Evolutionary conservation across 2,113 vertebrate genomes (phyloP).

Genomic region (Chloebia gouldiae): DNA sequence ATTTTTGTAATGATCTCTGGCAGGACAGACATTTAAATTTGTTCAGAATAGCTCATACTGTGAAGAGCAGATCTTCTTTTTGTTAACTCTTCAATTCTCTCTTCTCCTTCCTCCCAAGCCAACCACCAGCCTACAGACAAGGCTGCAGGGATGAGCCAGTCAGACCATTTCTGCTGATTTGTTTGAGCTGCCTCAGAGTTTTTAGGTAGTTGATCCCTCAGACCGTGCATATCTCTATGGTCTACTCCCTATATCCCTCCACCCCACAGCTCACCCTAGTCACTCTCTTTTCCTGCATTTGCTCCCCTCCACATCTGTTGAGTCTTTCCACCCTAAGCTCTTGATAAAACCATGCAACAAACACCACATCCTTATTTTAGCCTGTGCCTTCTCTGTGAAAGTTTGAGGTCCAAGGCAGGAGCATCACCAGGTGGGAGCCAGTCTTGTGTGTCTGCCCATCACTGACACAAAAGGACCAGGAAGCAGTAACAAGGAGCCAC

Average conservation of each 20-base stretch:
- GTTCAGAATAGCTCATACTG: not conserved
- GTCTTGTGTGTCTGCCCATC: not conserved
- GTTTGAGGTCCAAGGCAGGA: not conserved
- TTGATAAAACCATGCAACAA: not conserved
- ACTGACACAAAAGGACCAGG: not conserved
- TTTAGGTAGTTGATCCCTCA: not conserved
- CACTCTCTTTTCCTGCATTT: not conserved
- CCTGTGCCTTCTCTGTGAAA: not conserved
- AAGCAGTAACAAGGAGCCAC: not conserved
- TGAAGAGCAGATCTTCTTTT: not conserved
- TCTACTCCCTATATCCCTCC: not conserved
- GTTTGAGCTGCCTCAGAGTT: not conserved
- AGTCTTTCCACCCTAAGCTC: not conserved
- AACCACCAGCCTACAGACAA: not conserved
- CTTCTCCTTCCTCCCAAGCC: not conserved
- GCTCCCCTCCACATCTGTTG: not conserved
- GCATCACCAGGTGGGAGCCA: not conserved
- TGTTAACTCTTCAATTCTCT: not conserved
- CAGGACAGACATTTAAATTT: not conserved
- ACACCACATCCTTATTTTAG: fast-evolving
- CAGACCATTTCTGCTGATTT: not conserved
- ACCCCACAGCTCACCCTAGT: not conserved
- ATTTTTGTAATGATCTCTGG: not conserved
- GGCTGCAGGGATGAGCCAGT: not conserved
- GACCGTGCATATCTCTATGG: not conserved